phyloP scores from a whole-genome alignment of 2,888 invertebrate genomes.

The Temnothorax unifasciatus region DNA sequence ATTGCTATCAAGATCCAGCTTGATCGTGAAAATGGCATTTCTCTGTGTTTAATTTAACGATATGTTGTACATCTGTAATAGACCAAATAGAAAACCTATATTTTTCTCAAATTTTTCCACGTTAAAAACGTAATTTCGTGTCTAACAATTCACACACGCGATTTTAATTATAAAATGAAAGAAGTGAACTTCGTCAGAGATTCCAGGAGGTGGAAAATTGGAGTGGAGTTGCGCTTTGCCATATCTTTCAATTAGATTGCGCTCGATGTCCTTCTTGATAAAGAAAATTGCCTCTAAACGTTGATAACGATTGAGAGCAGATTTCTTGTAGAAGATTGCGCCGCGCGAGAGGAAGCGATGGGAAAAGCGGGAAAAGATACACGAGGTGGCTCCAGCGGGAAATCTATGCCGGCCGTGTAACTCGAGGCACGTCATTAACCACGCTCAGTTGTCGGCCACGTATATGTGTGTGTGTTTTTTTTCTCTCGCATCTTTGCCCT shows the following conservation, averaged over 20 bases:
- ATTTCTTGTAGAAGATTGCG: conserved; percentile 35
- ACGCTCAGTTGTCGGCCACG: conserved; percentile 39
- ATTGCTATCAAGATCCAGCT: neutral
- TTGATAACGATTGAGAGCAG: conserved; percentile 38
- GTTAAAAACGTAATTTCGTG: neutral
- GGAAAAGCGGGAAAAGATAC: conserved; percentile 40
- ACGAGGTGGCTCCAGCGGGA: conserved; percentile 35
- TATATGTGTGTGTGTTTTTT: conserved; percentile 1
- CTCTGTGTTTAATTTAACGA: neutral
- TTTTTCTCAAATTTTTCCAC: neutral
- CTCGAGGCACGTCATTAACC: conserved; percentile 68
- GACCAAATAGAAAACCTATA: neutral
- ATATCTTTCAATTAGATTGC: conserved; percentile 18
- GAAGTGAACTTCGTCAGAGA: conserved; percentile 3
- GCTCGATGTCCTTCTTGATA: conserved; percentile 15
- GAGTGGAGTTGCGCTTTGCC: neutral
- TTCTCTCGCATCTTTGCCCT: conserved; percentile 35
- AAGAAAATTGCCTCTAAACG: conserved; percentile 44
- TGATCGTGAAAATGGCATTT: neutral
- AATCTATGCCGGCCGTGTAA: conserved; percentile 62
- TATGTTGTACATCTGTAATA: neutral
- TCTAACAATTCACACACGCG: neutral
- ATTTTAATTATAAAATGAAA: neutral
- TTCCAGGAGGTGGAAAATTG: conserved; percentile 6
- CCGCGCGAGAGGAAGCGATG: conserved; percentile 1